Percentiles rank a stretch among this genome's conserved stretches.
These are phyloP conservation scores for Aspidoscelis tigris DNA, from an alignment of 2,113 vertebrate species.

Conservation along the genomic window DNA sequence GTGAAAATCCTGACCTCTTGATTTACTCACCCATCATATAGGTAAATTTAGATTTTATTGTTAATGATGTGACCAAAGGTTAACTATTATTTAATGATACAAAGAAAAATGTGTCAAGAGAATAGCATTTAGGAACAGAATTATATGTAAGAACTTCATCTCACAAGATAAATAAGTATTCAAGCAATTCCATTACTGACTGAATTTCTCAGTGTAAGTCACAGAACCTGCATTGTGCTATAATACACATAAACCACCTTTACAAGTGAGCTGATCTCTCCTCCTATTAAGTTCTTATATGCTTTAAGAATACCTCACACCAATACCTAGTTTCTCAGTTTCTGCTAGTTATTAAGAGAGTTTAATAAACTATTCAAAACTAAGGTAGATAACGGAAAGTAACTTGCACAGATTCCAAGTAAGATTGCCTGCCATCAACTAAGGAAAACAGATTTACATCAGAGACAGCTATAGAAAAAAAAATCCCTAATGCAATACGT, in stretches of 20 bases:
- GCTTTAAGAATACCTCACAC: conserved; percentile 21
- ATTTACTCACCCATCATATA: background rate
- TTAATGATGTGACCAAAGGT: background rate
- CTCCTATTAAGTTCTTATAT: conserved; percentile 27
- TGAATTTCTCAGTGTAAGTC: conserved; percentile 33
- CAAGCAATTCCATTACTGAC: conserved; percentile 2
- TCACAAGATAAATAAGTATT: conserved; percentile 18
- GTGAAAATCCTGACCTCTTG: background rate
- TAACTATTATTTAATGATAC: conserved; percentile 31
- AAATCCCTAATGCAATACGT: conserved; percentile 37
- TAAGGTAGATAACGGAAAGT: conserved; percentile 29
- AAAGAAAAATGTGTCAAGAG: background rate
- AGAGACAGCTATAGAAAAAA: conserved; percentile 50
- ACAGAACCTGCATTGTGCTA: background rate
- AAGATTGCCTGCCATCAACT: conserved; percentile 58
- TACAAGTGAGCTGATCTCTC: background rate
- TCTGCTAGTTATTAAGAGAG: conserved; percentile 32
- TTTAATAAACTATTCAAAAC: conserved; percentile 6
- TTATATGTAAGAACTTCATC: background rate
- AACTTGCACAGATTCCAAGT: conserved; percentile 49
- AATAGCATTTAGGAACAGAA: background rate
- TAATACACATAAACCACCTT: background rate
- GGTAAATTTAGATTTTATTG: background rate
- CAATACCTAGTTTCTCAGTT: background rate
- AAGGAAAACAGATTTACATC: conserved; percentile 56